phyloP scores from a whole-genome alignment of 2,113 vertebrate genomes.

The Holacanthus passer region DNA sequence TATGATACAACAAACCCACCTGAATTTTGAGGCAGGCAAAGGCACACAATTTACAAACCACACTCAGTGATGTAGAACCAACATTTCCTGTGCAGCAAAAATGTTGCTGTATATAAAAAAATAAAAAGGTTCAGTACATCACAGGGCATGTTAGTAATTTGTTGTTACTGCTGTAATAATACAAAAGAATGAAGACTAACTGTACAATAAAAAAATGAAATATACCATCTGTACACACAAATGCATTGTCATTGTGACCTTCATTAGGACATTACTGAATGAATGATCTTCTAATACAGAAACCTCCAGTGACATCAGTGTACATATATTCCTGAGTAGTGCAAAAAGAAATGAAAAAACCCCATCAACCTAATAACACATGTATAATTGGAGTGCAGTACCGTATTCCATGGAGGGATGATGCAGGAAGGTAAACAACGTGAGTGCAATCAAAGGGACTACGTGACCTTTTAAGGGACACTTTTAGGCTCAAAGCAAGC shows the following conservation, averaged over 20 bases:
- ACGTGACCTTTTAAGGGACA: not conserved
- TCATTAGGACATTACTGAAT: not conserved
- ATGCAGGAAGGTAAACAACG: not conserved
- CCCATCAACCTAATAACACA: too few relatives aligned
- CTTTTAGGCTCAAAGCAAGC: not conserved
- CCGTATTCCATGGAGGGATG: not conserved
- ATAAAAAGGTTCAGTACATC: too few relatives aligned
- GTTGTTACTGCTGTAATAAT: not conserved
- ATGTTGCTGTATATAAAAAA: too few relatives aligned
- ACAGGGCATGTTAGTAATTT: not conserved
- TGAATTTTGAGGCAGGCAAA: slow-evolving; percentile 17
- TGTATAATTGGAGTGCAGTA: not conserved
- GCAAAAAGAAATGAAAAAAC: too few relatives aligned
- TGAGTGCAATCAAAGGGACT: not conserved
- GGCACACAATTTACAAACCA: slow-evolving; percentile 19
- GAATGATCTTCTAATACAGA: not conserved
- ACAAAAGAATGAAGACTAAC: not conserved
- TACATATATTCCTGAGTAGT: not conserved
- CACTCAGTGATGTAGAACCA: slow-evolving; percentile 13
- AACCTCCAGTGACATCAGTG: too few relatives aligned
- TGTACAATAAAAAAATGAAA: not conserved
- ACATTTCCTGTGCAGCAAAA: not conserved
- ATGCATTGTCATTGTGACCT: not conserved
- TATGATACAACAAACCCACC: slow-evolving; percentile 3
- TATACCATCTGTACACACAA: not conserved